Evolutionary conservation across 2,888 invertebrate species (phyloP), one percentile per base, ranked within the genome.

Genomic region (Strigamia transsilvanica): DNA sequence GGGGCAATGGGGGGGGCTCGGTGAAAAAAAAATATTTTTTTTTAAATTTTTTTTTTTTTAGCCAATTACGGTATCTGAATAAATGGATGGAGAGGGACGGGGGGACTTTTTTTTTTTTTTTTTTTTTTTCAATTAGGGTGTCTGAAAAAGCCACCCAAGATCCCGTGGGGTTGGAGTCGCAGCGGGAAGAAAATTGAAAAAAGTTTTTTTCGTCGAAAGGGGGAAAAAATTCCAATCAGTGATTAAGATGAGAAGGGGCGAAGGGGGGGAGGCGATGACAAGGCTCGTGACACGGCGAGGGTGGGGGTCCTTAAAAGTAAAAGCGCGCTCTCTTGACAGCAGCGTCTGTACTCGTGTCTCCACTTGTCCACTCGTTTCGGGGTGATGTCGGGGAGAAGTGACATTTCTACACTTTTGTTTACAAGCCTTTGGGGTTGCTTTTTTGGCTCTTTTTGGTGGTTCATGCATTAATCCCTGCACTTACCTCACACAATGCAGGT

Each of bases 121-220:
- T 56, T 56, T 66, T 66, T 66, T 66, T 66, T 66, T 66, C 66
- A 66, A 66, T 66, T 66, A 66, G 66, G 51, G 66, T 15, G 66
- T 66, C 66, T 66, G 23, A 66, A 66, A 66, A 66, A 66, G 23
- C 66, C 66, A 66, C 66, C 66, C 66, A 66, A 66, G 66, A 21
- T 27, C 66, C 66, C 66, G 66, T 27, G 27, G 66, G 23, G 66
- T 66, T 15, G 51, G 51, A 13, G 51, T n/a, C 27, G 23, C 66
- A 21, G 66, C 27, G 66, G 66, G 66, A 66, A 23, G 66, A 66
- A 66, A 66, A 66, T 66, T 66, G 66, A 66, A 66, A 66, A 66
- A 66, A 66, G 27, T 27, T 27, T 27, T 27, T 27, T 27, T 27
- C 3, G 1, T 27, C 3, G 27, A 27, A 3, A 15, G 21, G 9